Conservation (phyloP, 2,797 vertebrate genomes). For the Onychomys arenicola region DNA sequence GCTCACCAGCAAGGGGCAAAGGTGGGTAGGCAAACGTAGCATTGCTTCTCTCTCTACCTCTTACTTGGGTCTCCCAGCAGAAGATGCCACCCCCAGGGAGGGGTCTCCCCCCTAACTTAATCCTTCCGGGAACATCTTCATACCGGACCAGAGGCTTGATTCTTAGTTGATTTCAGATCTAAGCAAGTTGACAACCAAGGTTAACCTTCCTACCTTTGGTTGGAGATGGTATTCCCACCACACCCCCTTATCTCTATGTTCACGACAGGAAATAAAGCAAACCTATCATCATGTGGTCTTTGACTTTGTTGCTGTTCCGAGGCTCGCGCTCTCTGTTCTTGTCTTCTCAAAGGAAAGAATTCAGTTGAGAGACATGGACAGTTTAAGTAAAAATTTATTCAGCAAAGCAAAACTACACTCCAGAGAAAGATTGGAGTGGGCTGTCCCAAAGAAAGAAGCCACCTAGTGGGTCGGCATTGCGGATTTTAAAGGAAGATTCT, state of each 20-base stretch:
- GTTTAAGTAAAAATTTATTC: not conserved
- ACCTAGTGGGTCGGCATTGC: not conserved
- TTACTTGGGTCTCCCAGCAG: not conserved
- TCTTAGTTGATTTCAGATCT: not conserved
- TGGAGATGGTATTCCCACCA: not conserved
- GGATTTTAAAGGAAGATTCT: not conserved
- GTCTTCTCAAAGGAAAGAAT: not conserved
- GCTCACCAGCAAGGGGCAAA: not conserved
- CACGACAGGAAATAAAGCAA: not conserved
- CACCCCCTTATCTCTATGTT: not conserved
- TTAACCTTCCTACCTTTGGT: not conserved
- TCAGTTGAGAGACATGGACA: not conserved
- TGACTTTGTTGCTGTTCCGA: not conserved
- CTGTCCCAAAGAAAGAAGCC: not conserved
- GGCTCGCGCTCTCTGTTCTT: not conserved
- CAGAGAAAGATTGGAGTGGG: not conserved
- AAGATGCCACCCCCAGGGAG: not conserved
- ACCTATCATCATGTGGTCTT: not conserved
- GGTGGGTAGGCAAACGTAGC: not conserved
- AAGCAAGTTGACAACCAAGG: not conserved
- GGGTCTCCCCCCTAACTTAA: not conserved
- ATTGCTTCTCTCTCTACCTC: no score
- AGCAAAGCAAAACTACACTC: not conserved
- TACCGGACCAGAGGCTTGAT: not conserved
- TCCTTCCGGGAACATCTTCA: not conserved